phyloP scores from a whole-genome alignment of 2,888 invertebrate genomes.

The Coleophora flavipennella region DNA sequence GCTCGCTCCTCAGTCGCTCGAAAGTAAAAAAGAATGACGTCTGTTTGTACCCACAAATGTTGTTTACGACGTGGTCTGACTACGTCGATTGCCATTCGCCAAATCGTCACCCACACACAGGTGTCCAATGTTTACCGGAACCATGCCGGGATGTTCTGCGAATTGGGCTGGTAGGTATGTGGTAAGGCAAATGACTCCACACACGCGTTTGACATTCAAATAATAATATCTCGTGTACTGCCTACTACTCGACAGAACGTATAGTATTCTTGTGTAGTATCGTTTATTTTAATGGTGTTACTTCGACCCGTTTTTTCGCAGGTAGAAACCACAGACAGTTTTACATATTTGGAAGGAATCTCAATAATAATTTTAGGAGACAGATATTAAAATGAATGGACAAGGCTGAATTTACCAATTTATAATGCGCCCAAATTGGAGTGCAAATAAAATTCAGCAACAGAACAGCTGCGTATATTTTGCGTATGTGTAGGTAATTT shows the following conservation, averaged over 20 bases:
- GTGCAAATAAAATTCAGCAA: no score
- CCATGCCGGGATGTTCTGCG: constrained; percentile 24
- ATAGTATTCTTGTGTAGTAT: no score
- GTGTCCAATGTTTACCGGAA: constrained; percentile 31
- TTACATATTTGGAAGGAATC: no score
- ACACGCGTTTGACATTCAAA: constrained; percentile 5
- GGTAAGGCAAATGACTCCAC: constrained; percentile 20
- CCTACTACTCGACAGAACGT: constrained; percentile 12
- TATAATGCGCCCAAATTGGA: constrained; percentile 7
- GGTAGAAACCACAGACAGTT: no score
- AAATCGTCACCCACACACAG: constrained; percentile 22
- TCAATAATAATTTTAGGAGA: no score
- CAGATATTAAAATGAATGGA: no score
- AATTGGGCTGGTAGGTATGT: constrained; percentile 11
- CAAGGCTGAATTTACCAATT: constrained; percentile 26
- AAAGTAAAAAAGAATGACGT: constrained; percentile 23
- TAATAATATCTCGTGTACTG: constrained; percentile 13
- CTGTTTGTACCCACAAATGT: constrained; percentile 25
- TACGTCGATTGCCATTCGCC: constrained; percentile 11
- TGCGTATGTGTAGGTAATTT: constrained; percentile 33
- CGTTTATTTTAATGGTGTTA: neutral
- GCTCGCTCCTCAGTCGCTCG: no score
- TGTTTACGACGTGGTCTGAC: constrained; percentile 26
- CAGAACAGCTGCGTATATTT: no score
- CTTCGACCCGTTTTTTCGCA: no score